Base-by-base conservation (phyloP, 2,113 vertebrate genomes). In the Vidua chalybeata region DNA sequence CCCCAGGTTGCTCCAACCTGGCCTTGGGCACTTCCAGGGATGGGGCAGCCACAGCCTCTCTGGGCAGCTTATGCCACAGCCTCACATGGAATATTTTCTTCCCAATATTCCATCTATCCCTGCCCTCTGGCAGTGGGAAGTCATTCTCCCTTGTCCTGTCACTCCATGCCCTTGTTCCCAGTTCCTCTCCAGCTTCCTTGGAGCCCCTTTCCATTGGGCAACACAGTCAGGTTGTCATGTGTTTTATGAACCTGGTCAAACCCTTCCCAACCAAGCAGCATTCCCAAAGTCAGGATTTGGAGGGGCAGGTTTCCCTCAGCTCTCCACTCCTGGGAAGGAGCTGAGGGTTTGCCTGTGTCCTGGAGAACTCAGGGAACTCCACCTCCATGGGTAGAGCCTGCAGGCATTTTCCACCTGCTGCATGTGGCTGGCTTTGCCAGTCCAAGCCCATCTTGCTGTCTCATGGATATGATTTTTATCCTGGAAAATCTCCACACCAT, bases 11-110 rank as follows among this genome's bases (percentile, higher is more conserved):
- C 54, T 67, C 33, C 43, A 74, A 0, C 10, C 33, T 23, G 37
- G 33, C 15, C 26, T 69, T 68, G 48, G 14, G 43, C 20, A 41
- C 41, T 87, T 35, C 24, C 48, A 62, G 48, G n/a, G 41, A 35
- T 55, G 63, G 18, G 6, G 48, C 15, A 77, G n/a, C 21, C 55
- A 49, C 22, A 56, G n/a, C 20, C 33, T 41, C 30, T 62, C 14
- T 31, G 30, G 54, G 11, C 5, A 41, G 5, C 8, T 37, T 31
- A 16, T 68, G 54, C 55, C 54, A 59, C 0, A 0, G 33, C 61
- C 31, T 83, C 63, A 41, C 26, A 62, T 41, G 17, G 35, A 69
- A 6, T 2, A 35, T 55, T 55, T 83, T 21, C 21, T 63, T 69
- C 35, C 41, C 35, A 23, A 4, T 35, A 43, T 41, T 12, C 48